Evolutionary conservation across 2,113 vertebrate species (phyloP).

Genomic region (pig (Sus scrofa)): T2T-Sscrofa CM000812.6:228439001-228439500

Average conservation of each 20-base stretch:
- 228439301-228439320: neutral
- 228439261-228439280: neutral
- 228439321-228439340: neutral
- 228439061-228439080: neutral
- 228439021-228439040: neutral
- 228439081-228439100: neutral
- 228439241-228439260: neutral
- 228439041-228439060: neutral
- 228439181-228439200: neutral
- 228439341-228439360: neutral
- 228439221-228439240: neutral
- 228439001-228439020: neutral
- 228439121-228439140: neutral
- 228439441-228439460: neutral
- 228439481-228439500: neutral
- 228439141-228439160: neutral
- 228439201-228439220: neutral
- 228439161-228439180: neutral
- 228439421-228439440: conserved; percentile 37
- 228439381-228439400: neutral
- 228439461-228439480: conserved; percentile 12
- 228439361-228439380: neutral
- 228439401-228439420: neutral
- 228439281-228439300: neutral
- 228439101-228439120: neutral